Conservation (phyloP, 2,797 vertebrate species). For the Xyrichtys novacula region DNA sequence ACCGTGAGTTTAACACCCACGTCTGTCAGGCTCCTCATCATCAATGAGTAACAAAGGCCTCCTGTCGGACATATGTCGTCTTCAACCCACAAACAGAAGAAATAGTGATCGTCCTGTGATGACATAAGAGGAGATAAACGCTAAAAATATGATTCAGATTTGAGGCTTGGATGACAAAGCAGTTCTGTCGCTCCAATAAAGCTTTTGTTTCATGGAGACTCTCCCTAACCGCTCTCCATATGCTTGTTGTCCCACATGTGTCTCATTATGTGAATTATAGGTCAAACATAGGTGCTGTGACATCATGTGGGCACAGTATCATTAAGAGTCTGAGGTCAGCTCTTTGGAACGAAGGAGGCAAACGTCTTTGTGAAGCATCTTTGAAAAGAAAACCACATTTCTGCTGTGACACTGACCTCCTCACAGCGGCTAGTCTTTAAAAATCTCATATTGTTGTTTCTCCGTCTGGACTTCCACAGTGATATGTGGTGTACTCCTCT, state of each 20-base stretch:
- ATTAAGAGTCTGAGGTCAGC: conserved; percentile 6
- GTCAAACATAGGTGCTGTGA: background rate
- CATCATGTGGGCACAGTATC: background rate
- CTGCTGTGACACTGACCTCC: no score
- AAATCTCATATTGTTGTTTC: no score
- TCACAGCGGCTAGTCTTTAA: no score
- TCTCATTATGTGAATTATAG: conserved; percentile 18
- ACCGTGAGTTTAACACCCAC: no score
- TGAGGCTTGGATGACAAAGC: background rate
- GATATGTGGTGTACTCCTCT: conserved; percentile 6
- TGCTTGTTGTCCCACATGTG: conserved; percentile 3
- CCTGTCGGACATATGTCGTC: no score
- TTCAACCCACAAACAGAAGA: no score
- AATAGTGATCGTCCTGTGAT: no score
- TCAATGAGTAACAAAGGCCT: no score
- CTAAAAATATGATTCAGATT: background rate
- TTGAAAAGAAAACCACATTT: no score
- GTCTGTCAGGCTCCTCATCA: no score
- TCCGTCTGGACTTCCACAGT: conserved; percentile 12
- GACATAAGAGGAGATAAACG: no score
- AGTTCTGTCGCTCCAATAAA: conserved; percentile 25
- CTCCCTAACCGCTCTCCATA: background rate
- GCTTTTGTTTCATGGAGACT: conserved; percentile 18
- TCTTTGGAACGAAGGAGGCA: background rate
- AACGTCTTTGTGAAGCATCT: no score